A percentile compares a stretch with the other conserved stretches of the same genome.
phyloP scores from a whole-genome alignment of 2,888 invertebrate genomes.

The Drosophila niveifrons region DNA sequence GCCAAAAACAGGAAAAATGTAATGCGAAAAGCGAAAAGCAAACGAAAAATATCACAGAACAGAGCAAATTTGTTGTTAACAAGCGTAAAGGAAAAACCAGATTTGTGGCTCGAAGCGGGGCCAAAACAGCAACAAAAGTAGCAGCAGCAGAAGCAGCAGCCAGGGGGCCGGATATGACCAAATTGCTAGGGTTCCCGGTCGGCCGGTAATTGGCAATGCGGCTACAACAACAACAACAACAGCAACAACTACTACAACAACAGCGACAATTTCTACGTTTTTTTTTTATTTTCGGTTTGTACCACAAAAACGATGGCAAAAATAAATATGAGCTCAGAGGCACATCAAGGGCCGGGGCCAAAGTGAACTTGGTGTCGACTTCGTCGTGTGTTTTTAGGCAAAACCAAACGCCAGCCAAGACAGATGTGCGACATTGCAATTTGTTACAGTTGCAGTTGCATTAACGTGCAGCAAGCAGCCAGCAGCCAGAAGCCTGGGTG shows the following conservation, averaged over 20 bases:
- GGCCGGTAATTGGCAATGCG: constrained; percentile 81
- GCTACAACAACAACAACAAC: constrained; percentile 32
- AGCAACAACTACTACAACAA: constrained; percentile 29
- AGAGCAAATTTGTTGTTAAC: constrained; percentile 50
- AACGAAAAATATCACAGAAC: constrained; percentile 62
- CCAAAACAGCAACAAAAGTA: constrained; percentile 46
- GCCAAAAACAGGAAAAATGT: constrained; percentile 64
- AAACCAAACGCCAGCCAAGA: constrained; percentile 75
- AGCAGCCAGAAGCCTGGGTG: constrained; percentile 33
- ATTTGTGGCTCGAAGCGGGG: constrained; percentile 53
- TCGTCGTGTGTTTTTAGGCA: constrained; percentile 61
- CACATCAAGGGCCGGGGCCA: constrained; percentile 57
- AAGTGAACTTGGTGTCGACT: constrained; percentile 9
- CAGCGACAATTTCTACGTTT: constrained; percentile 55
- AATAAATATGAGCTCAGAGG: constrained; percentile 71
- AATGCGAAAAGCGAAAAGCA: constrained; percentile 34
- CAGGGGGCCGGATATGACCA: constrained; percentile 84
- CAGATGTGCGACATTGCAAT: constrained; percentile 80
- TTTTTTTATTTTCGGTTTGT: constrained; percentile 35
- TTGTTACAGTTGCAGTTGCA: constrained; percentile 80
- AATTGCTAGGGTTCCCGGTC: constrained; percentile 83
- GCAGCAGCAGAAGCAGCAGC: constrained; percentile 43
- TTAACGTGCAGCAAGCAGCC: constrained; percentile 53
- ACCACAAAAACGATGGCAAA: constrained; percentile 61
- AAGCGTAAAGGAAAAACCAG: constrained; percentile 71